Evolutionary conservation across 2,888 invertebrate genomes (phyloP), one percentile per base, ranked within the genome.

Genomic region (Lathronympha strigana): DNA sequence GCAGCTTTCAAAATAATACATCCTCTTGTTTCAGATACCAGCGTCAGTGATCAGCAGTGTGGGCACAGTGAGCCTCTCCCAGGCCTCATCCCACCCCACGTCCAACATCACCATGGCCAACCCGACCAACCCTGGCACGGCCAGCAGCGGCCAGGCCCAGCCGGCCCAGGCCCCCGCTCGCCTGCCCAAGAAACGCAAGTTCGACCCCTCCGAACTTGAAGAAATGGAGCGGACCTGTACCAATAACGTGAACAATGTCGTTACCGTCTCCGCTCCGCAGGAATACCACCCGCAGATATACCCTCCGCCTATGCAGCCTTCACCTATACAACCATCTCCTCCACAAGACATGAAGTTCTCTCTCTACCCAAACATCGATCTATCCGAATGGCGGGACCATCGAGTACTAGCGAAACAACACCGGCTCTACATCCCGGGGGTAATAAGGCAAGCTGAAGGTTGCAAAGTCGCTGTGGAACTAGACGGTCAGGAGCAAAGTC

Each of bases 111-210:
- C 83, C 13, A 92, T 87, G 93, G 92, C 88, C 63, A 92, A 87
- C 73, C 92, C 88, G 45, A 92, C 86, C 58, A 90, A 90, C 67
- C 87, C 80, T n/a, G 90, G 86, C 50, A 86, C 76, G 71, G 86
- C 82, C 63, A 89, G 84, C 77, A 86, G 84, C 77, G 83, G 81
- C 68, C 76, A 82, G 31, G 71, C 81, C 1, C 88, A 91, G 71
- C 86, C 92, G 66, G 89, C 93, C 31, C 93, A 93, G 74, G 90
- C 92, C 63, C 93, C 94, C 68, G 94, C 95, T 70, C 93, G 96
- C 84, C 94, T 98, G 82, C 98, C 98, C 66, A 98, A 98, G 90
- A 98, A 98, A 90, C 94, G 98, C 70, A 97, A 97, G 89, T 97
- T 95, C 80, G 95, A 96, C 85, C 95, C 95, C 49, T 94, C 96